Evolutionary conservation across 1,140 invertebrate species (phyloP), one percentile per base, ranked within the genome.

Genomic region (Diabrotica virgifera): DNA sequence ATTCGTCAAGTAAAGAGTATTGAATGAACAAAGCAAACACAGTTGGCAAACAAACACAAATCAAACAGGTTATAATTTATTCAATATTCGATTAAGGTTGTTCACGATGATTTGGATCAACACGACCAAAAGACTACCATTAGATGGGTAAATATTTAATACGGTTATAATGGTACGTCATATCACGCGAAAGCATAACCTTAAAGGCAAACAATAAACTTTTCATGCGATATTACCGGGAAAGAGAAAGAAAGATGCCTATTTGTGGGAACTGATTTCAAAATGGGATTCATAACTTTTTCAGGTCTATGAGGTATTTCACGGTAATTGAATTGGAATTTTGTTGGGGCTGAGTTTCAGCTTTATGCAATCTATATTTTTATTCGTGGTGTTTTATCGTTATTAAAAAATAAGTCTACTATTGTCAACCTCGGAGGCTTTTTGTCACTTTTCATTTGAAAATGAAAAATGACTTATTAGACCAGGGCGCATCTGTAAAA

Each of bases 71-170:
- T 46, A 77, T 77, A 59, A 76, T 67, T 76, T 75, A 77, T 77
- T 76, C 76, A 77, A 13, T 40, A 72, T 77, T 77, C 74, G 74
- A 77, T 77, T 77, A 76, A 72, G 68, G 72, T 66, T 71, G 71
- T 74, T 74, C 74, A 70, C 74, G 71, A 76, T 75, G 70, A 75
- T 75, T 73, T 74, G 68, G 76, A 77, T 77, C 76, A 76, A 77
- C 74, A 71, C 67, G 74, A 72, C 68, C 73, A 76, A 77, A 77
- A 76, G 74, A 76, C 76, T 69, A 73, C 74, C 64, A 77, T 77
- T 77, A 77, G 70, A 58, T 62, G 61, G 38, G 69, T 77, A 74
- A 77, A 77, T 77, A 77, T 76, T 77, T 77, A 68, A 77, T 73
- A 64, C 62, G 53, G 59, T 76, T 74, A 77, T 76, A 76, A 74